Base-by-base conservation (phyloP, 2,113 vertebrate species). In the Muntiacus reevesi region DNA sequence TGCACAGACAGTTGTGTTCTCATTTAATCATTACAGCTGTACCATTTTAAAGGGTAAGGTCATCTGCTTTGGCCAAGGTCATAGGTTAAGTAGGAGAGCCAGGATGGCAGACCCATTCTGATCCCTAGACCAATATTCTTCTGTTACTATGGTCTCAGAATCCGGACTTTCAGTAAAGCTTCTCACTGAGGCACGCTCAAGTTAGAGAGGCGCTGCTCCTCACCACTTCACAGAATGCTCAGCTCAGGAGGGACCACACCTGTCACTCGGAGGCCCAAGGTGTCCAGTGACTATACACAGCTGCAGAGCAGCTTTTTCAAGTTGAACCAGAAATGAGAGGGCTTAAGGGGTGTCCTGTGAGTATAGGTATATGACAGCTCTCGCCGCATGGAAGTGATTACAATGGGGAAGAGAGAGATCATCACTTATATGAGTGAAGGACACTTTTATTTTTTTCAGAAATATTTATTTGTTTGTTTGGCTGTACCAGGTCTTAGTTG, bases 241-340 rank as follows among this genome's bases (percentile, higher is more conserved):
- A 16, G 27, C n/a, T 83, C 45, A 67, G 62, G 19, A 23, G 54
- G 57, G 62, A 45, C 59, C 88, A 78, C 90, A 89, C 83, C 92
- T 96, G 62, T 92, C 92, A 87, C 43, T 1, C 62, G 47, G 82
- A 90, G 86, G 28, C 52, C 33, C 90, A 55, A 9, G 57, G n/a
- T 83, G 36, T n/a, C 71, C 59, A 36, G 40, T 85, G 91, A 95
- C 50, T 54, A 60, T 62, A 55, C 25, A 45, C n/a, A 95, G 96
- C 40, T n/a, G 91, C 91, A 91, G 47, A 97, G 59, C 96, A 94
- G 94, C 92, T 57, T 95, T 93, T 93, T 95, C 95, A 88, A 93
- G 96, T 23, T 93, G 82, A 95, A 93, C 85, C 14, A 55, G 91
- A 59, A 87, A 79, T 11, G 19, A 95, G 71, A 83, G 62, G 43